phyloP scores from a whole-genome alignment of 53 echinoderm and acorn worm species.

The Echinarachnius parma region DNA sequence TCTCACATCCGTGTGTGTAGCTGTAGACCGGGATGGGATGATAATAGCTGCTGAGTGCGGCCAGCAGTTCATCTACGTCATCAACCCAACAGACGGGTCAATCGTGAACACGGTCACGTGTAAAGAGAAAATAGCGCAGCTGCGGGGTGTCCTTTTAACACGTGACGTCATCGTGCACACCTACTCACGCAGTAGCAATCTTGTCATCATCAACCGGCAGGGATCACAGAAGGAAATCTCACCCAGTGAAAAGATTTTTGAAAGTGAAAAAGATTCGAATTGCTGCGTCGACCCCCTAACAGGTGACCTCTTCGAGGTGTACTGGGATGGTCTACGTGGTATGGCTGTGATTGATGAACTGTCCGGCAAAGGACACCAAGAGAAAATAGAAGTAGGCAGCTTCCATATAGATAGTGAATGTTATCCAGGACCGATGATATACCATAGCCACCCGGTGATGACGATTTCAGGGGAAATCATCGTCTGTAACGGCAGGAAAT shows the following conservation, averaged over 20 bases:
- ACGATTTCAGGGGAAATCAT: not conserved
- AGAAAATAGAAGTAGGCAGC: not conserved
- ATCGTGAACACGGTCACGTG: slow-evolving; percentile 6
- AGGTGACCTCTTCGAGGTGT: slow-evolving; percentile 11
- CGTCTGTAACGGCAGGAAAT: not conserved
- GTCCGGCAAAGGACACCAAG: not conserved
- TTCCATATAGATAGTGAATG: slow-evolving; percentile 21
- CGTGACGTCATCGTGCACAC: not conserved
- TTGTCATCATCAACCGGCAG: slow-evolving; percentile 7
- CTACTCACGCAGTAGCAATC: not conserved
- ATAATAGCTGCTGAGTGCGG: not conserved
- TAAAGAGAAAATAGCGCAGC: not conserved
- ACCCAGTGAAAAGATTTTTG: not conserved
- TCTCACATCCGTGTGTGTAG: not conserved
- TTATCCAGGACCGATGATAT: too few relatives aligned
- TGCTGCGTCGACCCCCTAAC: not conserved
- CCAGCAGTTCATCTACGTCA: slow-evolving; percentile 19
- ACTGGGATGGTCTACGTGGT: not conserved
- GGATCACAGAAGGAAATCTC: slow-evolving; percentile 13
- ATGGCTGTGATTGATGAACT: slow-evolving; percentile 15
- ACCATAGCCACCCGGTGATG: not conserved
- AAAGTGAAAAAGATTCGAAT: too few relatives aligned
- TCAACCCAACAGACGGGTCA: not conserved
- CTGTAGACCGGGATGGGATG: slow-evolving; percentile 11
- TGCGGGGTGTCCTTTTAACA: not conserved